These are phyloP conservation scores for Papilio protenor DNA, from an alignment of 2,888 invertebrate species.

Conservation along the genomic window DNA sequence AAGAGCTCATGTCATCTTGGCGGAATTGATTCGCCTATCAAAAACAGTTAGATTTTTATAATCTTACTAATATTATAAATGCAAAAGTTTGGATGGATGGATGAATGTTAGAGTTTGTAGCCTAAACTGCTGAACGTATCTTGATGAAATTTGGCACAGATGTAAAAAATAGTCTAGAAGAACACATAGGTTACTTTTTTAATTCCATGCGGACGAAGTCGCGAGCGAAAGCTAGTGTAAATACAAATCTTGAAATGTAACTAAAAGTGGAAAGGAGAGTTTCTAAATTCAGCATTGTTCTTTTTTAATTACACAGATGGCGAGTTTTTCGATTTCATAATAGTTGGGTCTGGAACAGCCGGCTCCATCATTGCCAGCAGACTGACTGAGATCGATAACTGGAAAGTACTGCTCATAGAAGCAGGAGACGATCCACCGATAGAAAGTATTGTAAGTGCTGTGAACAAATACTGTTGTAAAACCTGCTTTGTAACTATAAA, in stretches of 20 bases:
- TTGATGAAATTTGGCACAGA: too few relatives aligned
- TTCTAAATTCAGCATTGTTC: neutral
- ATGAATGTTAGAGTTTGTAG: too few relatives aligned
- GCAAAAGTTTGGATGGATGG: too few relatives aligned
- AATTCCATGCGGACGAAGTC: too few relatives aligned
- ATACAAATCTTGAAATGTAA: neutral
- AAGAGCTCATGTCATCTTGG: neutral
- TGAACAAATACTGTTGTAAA: neutral
- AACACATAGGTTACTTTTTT: too few relatives aligned
- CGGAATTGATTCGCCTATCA: too few relatives aligned
- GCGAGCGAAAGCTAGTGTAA: too few relatives aligned
- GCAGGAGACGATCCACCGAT: slow-evolving; percentile 73
- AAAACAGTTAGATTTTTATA: too few relatives aligned
- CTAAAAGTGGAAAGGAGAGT: neutral
- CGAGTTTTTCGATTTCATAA: slow-evolving; percentile 72
- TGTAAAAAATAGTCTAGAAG: too few relatives aligned
- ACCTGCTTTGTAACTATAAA: neutral
- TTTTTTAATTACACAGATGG: slow-evolving; percentile 58
- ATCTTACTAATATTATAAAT: too few relatives aligned
- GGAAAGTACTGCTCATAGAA: slow-evolving; percentile 75
- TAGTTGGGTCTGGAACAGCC: slow-evolving; percentile 74
- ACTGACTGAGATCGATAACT: slow-evolving; percentile 65
- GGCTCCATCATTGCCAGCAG: slow-evolving; percentile 72
- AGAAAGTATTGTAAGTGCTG: slow-evolving; percentile 68
- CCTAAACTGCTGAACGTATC: too few relatives aligned